Evolutionary conservation across 2,888 invertebrate genomes (phyloP), one percentile per base, ranked within the genome.

Genomic region (Neocrepidodera transversa): DNA sequence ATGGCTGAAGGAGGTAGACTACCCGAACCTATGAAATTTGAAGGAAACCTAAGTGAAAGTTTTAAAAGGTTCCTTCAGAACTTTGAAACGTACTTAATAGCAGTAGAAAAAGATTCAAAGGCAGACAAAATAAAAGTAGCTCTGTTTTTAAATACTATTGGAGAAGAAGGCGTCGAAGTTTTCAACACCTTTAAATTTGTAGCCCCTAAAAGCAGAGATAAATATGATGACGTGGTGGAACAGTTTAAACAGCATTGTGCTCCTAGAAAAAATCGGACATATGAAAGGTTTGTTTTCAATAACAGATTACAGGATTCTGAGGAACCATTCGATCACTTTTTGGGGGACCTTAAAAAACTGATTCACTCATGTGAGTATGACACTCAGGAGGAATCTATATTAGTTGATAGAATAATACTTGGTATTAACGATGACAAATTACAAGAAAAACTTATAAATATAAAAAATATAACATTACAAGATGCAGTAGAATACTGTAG

Each of bases 231-330:
- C 20, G 45, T 45, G 18, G 45, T 53, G 20, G 8, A 11, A 14
- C 20, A 53, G 45, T 53, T 53, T 16, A 28, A 17, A 32, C 28
- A 43, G 28, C 35, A 54, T 43, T 54, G 16, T 30, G 32, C 18
- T n/a, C 53, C 32, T 16, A 17, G 40, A 6, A 51, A 26, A 35
- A 51, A 51, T 53, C 8, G 8, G 36, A 54, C 54, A 16, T 54
- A 54, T 45, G 45, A 54, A 14, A 45, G 54, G 23, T 54, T 45
- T 23, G 23, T 54, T 11, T 54, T 54, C 38, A 54, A 54, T 30
- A 54, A 36, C 20, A 18, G 26, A 23, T 18, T 16, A 14, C 47
- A 54, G 36, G 45, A 8, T 30, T 4, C 7, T 14, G 35, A 35
- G 35, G 47, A 54, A n/a, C n/a, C 36, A 14, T 45, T 54, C 8